These are phyloP conservation scores for Hyperoplus immaculatus DNA, from an alignment of 2,797 vertebrate species.

Conservation along the genomic window DNA sequence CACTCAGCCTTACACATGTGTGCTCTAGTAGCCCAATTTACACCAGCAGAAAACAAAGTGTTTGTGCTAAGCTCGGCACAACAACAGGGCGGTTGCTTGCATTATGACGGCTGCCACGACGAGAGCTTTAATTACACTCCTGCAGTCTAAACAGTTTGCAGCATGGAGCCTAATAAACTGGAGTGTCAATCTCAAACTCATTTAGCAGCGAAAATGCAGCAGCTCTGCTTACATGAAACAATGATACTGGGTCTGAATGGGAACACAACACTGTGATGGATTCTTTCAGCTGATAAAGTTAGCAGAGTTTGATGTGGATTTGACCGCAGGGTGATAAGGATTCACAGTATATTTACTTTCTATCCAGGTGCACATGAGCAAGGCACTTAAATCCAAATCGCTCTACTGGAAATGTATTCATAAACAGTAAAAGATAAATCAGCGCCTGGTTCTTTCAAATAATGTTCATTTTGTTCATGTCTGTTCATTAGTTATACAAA, in stretches of 20 bases:
- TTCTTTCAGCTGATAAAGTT: slow-evolving; percentile 57
- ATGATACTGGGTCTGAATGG: slow-evolving; percentile 59
- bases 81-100: slow-evolving; percentile 35
- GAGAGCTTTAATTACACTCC: slow-evolving; percentile 76
- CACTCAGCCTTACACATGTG: slow-evolving; percentile 27
- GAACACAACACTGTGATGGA: slow-evolving; percentile 64
- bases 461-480: neutral
- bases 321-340: slow-evolving; percentile 43
- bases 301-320: slow-evolving; percentile 53
- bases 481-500: neutral
- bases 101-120: slow-evolving; percentile 48
- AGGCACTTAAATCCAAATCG: slow-evolving; percentile 27
- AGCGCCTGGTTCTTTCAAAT: neutral
- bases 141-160: slow-evolving; percentile 61
- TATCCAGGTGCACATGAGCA: slow-evolving; percentile 35
- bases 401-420: neutral
- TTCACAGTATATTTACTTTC: slow-evolving; percentile 27
- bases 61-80: slow-evolving; percentile 35
- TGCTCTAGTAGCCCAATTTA: slow-evolving; percentile 30
- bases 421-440: neutral
- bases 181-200: slow-evolving; percentile 78
- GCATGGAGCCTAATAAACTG: slow-evolving; percentile 74
- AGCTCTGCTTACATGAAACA: slow-evolving; percentile 78
- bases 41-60: slow-evolving; percentile 1
- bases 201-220: slow-evolving; percentile 62